These are phyloP conservation scores for Merops nubicus DNA, from an alignment of 2,113 vertebrate genomes.

Conservation along the genomic window DNA sequence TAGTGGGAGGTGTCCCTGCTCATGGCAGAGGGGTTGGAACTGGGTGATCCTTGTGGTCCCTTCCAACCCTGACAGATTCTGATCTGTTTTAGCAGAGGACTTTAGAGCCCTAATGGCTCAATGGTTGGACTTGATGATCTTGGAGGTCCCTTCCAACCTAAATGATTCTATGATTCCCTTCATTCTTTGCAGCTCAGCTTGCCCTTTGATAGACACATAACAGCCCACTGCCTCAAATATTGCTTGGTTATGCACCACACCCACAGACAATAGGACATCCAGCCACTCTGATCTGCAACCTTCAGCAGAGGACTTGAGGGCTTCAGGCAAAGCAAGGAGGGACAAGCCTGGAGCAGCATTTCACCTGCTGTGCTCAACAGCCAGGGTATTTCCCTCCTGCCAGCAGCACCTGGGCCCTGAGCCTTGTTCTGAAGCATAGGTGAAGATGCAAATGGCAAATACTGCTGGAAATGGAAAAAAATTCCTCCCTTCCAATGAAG, in stretches of 20 bases:
- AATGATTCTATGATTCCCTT: no score
- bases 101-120: no score
- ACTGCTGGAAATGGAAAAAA: neutral
- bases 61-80: no score
- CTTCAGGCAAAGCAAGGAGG: neutral
- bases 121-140: no score
- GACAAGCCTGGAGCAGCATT: neutral
- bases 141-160: no score
- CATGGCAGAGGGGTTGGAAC: no score
- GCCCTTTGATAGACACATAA: neutral
- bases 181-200: neutral
- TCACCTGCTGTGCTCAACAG: rapidly evolving
- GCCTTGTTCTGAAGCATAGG: neutral
- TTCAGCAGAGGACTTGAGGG: neutral
- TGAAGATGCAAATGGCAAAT: neutral
- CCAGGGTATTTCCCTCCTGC: neutral
- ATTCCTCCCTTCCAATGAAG: neutral
- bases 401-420: neutral
- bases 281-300: neutral
- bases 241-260: no score
- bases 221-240: neutral
- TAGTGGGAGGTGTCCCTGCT: no score
- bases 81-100: no score
- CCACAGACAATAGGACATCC: rapidly evolving
- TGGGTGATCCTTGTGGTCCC: no score